Conservation (phyloP, 1,140 invertebrate genomes). For the Thaumatotibia leucotreta region DNA sequence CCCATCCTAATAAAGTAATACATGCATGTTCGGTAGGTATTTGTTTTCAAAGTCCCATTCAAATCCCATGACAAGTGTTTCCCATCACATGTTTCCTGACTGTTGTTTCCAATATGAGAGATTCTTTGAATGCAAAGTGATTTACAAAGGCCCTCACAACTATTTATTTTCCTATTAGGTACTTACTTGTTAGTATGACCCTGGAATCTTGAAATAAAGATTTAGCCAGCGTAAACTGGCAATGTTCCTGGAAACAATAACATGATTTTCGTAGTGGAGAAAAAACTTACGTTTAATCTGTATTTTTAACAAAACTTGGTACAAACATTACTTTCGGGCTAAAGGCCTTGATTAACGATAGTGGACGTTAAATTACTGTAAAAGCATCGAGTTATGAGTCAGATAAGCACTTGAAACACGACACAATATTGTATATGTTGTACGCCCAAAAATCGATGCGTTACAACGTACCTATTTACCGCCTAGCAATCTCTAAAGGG, state of each 20-base stretch:
- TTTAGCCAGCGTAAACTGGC: constrained; percentile 58
- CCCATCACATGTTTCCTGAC: too few relatives aligned
- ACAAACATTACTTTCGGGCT: not conserved
- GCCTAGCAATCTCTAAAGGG: not conserved
- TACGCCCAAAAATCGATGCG: not conserved
- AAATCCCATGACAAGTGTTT: too few relatives aligned
- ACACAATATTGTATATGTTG: constrained; percentile 6
- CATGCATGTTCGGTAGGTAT: too few relatives aligned
- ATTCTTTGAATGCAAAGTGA: too few relatives aligned
- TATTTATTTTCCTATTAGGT: too few relatives aligned
- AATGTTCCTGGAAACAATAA: constrained; percentile 49
- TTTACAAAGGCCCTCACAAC: too few relatives aligned
- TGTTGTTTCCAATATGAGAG: too few relatives aligned
- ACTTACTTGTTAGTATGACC: constrained; percentile 60
- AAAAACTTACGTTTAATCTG: not conserved
- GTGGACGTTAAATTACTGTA: not conserved
- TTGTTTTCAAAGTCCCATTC: too few relatives aligned
- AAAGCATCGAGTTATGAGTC: not conserved
- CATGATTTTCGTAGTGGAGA: not conserved
- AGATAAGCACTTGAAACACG: not conserved
- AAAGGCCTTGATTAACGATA: not conserved
- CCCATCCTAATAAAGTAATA: too few relatives aligned
- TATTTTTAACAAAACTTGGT: too few relatives aligned
- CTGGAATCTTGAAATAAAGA: constrained; percentile 63
- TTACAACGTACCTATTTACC: not conserved